Percentiles rank a stretch among this genome's conserved stretches.
These are phyloP conservation scores for Agrenia bidenticulata DNA, from an alignment of 2,888 invertebrate genomes.

Conservation along the genomic window DNA sequence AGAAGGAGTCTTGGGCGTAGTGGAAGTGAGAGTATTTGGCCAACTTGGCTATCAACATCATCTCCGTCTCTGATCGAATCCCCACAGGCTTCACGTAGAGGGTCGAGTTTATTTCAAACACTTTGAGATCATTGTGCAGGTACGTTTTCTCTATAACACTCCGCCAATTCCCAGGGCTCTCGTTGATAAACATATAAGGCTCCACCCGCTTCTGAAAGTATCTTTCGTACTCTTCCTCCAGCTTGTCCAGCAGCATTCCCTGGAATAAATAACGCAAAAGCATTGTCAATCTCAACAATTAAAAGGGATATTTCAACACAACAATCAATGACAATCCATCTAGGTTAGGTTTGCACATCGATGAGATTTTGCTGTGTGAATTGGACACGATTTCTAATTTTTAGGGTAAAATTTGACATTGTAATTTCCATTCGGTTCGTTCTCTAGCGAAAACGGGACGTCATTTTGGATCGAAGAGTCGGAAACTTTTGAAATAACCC, in stretches of 20 bases:
- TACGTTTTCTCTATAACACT: slow-evolving; percentile 48
- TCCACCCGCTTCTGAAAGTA: slow-evolving; percentile 46
- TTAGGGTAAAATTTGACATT: too few species aligned
- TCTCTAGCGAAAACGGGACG: too few species aligned
- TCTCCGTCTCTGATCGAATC: slow-evolving; percentile 46
- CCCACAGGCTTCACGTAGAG: slow-evolving; percentile 48
- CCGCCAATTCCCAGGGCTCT: slow-evolving; percentile 40
- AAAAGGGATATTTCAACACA: too few species aligned
- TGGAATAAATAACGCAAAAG: slow-evolving; percentile 18
- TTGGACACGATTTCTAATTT: too few species aligned
- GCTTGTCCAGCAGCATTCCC: slow-evolving; percentile 46
- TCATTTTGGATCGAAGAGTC: too few species aligned
- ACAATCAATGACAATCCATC: too few species aligned
- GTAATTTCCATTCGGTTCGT: too few species aligned
- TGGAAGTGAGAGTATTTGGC: slow-evolving; percentile 50
- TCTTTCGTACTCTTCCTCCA: slow-evolving; percentile 45
- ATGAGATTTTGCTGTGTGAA: too few species aligned
- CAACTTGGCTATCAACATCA: slow-evolving; percentile 45
- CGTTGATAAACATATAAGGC: slow-evolving; percentile 45
- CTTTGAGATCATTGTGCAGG: slow-evolving; percentile 49
- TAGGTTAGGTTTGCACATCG: too few species aligned
- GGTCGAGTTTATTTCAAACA: slow-evolving; percentile 48
- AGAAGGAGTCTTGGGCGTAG: slow-evolving; percentile 47
- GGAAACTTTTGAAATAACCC: too few species aligned
- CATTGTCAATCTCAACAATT: neutral